Base-by-base conservation (phyloP, 1,140 invertebrate genomes). In the Rhopalosiphum padi region DNA sequence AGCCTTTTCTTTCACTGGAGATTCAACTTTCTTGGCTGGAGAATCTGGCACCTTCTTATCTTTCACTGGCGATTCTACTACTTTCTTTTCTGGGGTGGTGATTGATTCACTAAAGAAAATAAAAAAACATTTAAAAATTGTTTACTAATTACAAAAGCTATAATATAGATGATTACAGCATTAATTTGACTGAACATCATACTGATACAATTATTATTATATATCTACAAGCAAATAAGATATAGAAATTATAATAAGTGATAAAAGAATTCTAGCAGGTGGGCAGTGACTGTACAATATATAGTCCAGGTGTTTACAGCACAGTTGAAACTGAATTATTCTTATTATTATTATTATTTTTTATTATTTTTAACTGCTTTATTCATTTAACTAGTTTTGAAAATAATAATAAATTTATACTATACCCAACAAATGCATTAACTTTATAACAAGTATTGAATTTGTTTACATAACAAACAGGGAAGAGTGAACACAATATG, bases 11-110 rank as follows among this genome's bases (percentile, higher is more conserved):
- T 93, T 93, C 0, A 43, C 48, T 21, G 91, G 91, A 43, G 91
- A 86, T 55, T 93, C 91, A 18, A 86, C 82, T 11, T 25, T 51
- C 23, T 93, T 93, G 4, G 48, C 77, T 37, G 91, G 91, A 53
- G 91, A 93, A 83, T 93, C 91, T 43, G 77, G 91, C 9, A 93
- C 82, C 35, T 93, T 93, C 25, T 93, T 93, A 0, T 93, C 91
- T 55, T 93, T 93, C 8, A 55, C 68, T 86, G 91, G 91, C 7
- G 91, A 93, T 37, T 93, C 91, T 8, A 48, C 82, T 25, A 93
- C 91, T 93, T 93, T 93, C 51, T 93, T 93, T 43, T 93, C 91
- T 55, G 91, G 91, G 91, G 91, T 93, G 48, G 48, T 85, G 48
- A 93, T 37, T 55, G 91, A 55, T 86, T 85, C 91, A 85, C 82